Evolutionary conservation across 2,797 vertebrate genomes (phyloP).

Genomic region (Meriones psammophilus): DNA sequence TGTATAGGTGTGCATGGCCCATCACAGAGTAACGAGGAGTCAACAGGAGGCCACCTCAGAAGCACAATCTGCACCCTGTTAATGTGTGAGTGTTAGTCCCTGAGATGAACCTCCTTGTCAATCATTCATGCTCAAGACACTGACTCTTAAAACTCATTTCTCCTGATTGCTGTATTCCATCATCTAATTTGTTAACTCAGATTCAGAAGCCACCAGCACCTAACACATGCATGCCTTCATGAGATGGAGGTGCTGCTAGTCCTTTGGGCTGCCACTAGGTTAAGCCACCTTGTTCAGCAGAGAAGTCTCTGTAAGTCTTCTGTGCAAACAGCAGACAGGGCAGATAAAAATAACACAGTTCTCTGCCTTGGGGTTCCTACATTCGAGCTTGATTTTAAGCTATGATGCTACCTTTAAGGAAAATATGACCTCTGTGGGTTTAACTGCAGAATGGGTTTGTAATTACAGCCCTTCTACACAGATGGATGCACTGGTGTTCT

Average conservation of each 20-base stretch:
- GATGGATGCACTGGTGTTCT: background rate
- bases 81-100: background rate
- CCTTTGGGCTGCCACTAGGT: background rate
- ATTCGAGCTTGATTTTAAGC: background rate
- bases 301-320: background rate
- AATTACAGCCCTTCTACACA: background rate
- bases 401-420: background rate
- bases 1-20: background rate
- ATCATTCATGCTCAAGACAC: background rate
- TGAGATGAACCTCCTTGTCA: background rate
- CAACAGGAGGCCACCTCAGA: background rate
- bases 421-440: background rate
- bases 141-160: background rate
- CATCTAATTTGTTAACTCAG: background rate
- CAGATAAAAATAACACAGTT: background rate
- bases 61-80: background rate
- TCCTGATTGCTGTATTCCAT: background rate
- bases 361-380: background rate
- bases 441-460: background rate
- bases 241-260: background rate
- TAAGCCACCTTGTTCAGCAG: background rate
- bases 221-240: too few species aligned
- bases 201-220: background rate
- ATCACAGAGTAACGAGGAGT: background rate
- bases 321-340: background rate